phyloP scores from a whole-genome alignment of 2,113 vertebrate species.

The Myrmecobius fasciatus region DNA sequence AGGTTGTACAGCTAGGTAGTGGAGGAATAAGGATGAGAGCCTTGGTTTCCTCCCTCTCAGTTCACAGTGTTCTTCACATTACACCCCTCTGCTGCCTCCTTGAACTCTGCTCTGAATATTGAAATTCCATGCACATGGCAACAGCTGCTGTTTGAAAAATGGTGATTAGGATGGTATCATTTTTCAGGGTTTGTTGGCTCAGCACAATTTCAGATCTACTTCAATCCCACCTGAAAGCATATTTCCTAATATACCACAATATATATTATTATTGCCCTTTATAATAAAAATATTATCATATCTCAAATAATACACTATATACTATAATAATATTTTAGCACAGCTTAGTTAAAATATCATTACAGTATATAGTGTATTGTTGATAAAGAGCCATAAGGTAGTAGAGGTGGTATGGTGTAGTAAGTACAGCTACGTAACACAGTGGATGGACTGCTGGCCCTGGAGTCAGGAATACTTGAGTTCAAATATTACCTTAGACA shows the following conservation, averaged over 20 bases:
- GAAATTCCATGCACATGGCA: neutral
- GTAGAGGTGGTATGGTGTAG: neutral
- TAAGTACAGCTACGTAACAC: constrained; percentile 6
- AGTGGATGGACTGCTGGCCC: neutral
- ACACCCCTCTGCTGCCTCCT: neutral
- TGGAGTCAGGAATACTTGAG: neutral
- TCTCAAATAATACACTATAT: neutral
- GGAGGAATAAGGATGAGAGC: neutral
- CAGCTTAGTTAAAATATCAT: neutral
- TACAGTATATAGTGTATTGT: neutral
- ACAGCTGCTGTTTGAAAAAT: constrained; percentile 18
- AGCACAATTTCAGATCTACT: neutral
- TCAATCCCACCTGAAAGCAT: neutral
- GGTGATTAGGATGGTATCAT: neutral
- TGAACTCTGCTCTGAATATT: neutral
- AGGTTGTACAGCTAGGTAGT: neutral
- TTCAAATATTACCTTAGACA: neutral
- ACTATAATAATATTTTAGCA: too few species aligned
- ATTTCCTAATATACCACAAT: neutral
- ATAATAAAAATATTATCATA: constrained; percentile 37
- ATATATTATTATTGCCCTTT: neutral
- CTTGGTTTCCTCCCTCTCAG: neutral
- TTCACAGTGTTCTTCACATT: neutral
- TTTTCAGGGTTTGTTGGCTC: neutral
- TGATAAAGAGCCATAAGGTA: neutral